A percentile compares a stretch with the other conserved stretches of the same genome.
Evolutionary conservation across 2,113 vertebrate genomes (phyloP).

Genomic region (Otocyon megalotis): DNA sequence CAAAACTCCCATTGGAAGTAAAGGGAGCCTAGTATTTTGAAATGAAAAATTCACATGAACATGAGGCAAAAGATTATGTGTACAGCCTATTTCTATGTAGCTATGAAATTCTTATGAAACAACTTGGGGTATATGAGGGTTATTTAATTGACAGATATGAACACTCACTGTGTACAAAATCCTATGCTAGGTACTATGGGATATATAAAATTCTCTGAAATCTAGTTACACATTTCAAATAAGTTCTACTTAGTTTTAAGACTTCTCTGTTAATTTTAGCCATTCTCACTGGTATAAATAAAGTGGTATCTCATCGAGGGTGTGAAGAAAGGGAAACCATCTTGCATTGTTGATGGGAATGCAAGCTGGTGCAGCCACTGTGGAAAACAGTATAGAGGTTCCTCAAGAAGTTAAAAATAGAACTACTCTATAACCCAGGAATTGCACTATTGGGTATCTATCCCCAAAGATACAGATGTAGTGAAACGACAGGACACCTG

Average conservation of each 20-base stretch:
- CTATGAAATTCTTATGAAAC: conserved; percentile 69
- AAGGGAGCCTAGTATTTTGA: conserved; percentile 78
- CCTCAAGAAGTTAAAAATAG: no score
- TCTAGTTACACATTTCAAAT: conserved; percentile 13
- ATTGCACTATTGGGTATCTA: no score
- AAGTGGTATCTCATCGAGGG: no score
- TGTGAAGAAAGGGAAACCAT: no score
- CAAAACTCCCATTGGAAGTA: conserved; percentile 68
- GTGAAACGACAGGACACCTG: no score
- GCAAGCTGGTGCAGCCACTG: no score
- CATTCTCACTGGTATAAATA: no score
- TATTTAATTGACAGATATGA: conserved; percentile 51
- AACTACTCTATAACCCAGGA: no score
- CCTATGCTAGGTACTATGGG: not conserved
- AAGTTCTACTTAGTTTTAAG: not conserved
- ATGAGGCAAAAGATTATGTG: conserved; percentile 75
- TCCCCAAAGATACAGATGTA: no score
- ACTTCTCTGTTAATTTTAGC: not conserved
- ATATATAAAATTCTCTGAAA: conserved; percentile 43
- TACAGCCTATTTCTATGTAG: conserved; percentile 63
- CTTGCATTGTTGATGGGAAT: no score
- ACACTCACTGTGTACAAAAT: not conserved
- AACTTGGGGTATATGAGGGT: conserved; percentile 7
- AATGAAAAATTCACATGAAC: conserved; percentile 77
- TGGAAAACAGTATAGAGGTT: no score